A percentile compares a stretch with the other conserved stretches of the same genome.
Conservation (phyloP, 1,140 invertebrate species). For the Proctacanthus coquilletti region DNA sequence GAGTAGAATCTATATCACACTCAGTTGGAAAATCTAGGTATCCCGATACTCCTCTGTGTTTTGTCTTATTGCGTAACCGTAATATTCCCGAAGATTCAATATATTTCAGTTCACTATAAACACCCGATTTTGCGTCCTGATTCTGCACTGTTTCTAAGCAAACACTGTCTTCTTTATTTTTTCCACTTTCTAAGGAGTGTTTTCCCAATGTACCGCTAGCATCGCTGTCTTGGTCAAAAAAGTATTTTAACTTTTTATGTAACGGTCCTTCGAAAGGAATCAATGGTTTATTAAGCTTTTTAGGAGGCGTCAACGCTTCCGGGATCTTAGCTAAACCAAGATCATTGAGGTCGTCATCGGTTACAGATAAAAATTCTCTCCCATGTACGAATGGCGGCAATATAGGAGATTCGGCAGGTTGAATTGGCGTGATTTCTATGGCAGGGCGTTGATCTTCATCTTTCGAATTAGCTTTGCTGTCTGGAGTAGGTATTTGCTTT, state of each 20-base stretch:
- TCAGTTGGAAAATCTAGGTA: not conserved
- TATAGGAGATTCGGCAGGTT: not conserved
- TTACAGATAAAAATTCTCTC: no score
- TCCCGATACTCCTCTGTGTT: not conserved
- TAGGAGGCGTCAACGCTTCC: no score
- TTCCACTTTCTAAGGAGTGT: not conserved
- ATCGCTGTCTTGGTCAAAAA: not conserved
- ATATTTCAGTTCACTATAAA: constrained; percentile 1
- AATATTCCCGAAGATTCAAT: constrained; percentile 1
- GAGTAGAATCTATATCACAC: not conserved
- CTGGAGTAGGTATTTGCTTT: not conserved
- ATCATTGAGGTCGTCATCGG: no score
- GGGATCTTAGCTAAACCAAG: no score
- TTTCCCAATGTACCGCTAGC: not conserved
- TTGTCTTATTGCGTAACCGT: not conserved
- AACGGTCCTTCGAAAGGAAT: no score
- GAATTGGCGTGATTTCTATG: no score
- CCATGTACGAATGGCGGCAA: no score
- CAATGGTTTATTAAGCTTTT: no score
- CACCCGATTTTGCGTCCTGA: not conserved
- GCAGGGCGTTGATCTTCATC: not conserved
- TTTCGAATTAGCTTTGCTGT: not conserved
- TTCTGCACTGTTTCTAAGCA: not conserved
- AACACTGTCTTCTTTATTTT: not conserved
- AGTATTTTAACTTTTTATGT: not conserved